Evolutionary conservation across 2,888 invertebrate species (phyloP).

Genomic region (Mythimna lalbum): DNA sequence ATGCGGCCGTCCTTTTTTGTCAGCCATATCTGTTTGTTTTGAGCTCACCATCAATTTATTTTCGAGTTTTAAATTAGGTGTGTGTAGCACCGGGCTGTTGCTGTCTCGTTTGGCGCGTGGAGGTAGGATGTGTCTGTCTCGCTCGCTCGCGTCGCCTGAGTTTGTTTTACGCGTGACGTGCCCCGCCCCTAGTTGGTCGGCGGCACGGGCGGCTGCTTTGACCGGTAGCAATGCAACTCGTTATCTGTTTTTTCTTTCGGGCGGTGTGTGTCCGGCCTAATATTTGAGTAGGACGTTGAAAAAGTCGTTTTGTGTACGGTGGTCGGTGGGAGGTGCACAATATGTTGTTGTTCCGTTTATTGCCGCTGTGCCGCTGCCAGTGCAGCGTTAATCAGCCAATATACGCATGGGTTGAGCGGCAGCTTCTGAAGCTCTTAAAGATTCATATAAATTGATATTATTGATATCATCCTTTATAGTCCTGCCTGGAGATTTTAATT

Average conservation of each 20-base stretch:
- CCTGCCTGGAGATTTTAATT: too few species aligned
- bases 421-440: slow-evolving; percentile 29
- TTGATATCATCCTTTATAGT: neutral
- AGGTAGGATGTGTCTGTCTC: slow-evolving; percentile 70
- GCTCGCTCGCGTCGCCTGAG: slow-evolving; percentile 80
- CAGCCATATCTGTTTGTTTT: slow-evolving; percentile 90
- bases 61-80: slow-evolving; percentile 88
- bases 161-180: slow-evolving; percentile 90
- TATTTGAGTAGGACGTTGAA: slow-evolving; percentile 86
- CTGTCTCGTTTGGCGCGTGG: slow-evolving; percentile 69
- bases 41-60: slow-evolving; percentile 89
- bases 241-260: slow-evolving; percentile 85
- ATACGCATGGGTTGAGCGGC: slow-evolving; percentile 51
- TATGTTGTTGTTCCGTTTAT: slow-evolving; percentile 77
- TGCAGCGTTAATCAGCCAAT: slow-evolving; percentile 57
- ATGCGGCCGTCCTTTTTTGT: slow-evolving; percentile 88
- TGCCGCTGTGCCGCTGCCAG: slow-evolving; percentile 67
- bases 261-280: slow-evolving; percentile 86
- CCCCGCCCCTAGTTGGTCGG: slow-evolving; percentile 84
- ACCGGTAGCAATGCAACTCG: slow-evolving; percentile 87
- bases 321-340: slow-evolving; percentile 81
- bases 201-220: slow-evolving; percentile 84
- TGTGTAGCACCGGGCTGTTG: slow-evolving; percentile 80
- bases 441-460: slow-evolving; percentile 17
- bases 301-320: slow-evolving; percentile 84